These are phyloP conservation scores for Ochlodes sylvanus DNA, from an alignment of 2,888 invertebrate genomes.

Conservation along the genomic window DNA sequence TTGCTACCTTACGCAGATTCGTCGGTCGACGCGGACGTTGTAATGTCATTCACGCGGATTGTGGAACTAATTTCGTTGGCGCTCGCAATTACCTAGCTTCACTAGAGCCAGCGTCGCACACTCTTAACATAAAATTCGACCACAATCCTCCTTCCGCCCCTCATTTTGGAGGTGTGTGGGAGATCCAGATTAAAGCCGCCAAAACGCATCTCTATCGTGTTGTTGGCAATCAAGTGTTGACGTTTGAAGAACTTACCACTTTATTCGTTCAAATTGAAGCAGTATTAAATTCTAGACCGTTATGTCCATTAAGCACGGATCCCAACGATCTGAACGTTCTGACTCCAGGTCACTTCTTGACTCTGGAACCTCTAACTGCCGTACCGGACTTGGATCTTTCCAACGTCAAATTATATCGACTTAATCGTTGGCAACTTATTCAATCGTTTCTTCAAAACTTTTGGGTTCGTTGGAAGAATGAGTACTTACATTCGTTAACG, in stretches of 20 bases:
- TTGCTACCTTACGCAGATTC: conserved; percentile 19
- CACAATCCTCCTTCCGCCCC: conserved; percentile 32
- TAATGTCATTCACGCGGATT: not conserved
- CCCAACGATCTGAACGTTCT: conserved; percentile 8
- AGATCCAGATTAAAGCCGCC: conserved; percentile 35
- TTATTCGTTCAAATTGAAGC: conserved; percentile 31
- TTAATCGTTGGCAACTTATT: conserved; percentile 21
- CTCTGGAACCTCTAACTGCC: conserved; percentile 12
- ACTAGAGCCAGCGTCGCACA: conserved; percentile 14
- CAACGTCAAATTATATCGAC: conserved; percentile 12
- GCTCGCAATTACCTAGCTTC: conserved; percentile 16
- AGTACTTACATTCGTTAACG: conserved; percentile 37
- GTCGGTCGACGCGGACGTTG: conserved; percentile 16
- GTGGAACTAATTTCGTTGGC: conserved; percentile 29
- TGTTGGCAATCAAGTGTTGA: conserved; percentile 33
- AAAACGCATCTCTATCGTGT: conserved; percentile 35
- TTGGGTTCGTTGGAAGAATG: conserved; percentile 33
- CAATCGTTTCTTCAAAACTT: conserved; percentile 2
- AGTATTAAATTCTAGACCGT: conserved; percentile 24
- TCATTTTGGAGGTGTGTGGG: conserved; percentile 39
- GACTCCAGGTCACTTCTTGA: conserved; percentile 10
- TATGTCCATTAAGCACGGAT: conserved; percentile 14
- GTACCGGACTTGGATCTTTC: conserved; percentile 2
- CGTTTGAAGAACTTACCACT: conserved; percentile 37
- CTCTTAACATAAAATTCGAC: conserved; percentile 26